phyloP scores from a whole-genome alignment of 2,888 invertebrate genomes.

The Barypeithes pellucidus region DNA sequence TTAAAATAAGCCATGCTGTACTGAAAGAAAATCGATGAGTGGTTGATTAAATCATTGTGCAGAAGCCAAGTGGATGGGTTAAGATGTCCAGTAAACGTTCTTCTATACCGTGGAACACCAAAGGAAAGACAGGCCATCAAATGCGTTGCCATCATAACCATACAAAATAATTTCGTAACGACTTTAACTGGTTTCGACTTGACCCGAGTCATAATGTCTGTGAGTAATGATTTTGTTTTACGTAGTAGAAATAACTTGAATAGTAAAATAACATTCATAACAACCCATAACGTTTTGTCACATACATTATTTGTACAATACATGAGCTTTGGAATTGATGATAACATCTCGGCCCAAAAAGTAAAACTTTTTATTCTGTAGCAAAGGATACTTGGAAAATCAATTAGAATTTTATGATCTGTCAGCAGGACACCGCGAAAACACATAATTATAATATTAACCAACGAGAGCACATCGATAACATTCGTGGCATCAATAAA shows the following conservation, averaged over 20 bases:
- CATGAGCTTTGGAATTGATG: slow-evolving; percentile 37
- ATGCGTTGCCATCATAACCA: slow-evolving; percentile 39
- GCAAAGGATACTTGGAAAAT: slow-evolving; percentile 25
- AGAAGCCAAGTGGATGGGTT: slow-evolving; percentile 16
- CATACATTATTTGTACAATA: slow-evolving; percentile 21
- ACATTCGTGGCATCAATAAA: background rate
- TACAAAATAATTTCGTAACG: slow-evolving; percentile 10
- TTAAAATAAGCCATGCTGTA: slow-evolving; percentile 51
- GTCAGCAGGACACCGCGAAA: slow-evolving; percentile 19
- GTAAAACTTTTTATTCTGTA: slow-evolving; percentile 22
- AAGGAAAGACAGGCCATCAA: slow-evolving; percentile 49
- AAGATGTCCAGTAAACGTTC: background rate
- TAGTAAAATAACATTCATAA: background rate
- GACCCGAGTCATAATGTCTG: background rate
- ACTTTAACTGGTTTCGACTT: background rate
- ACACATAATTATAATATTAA: slow-evolving; percentile 21
- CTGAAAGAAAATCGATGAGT: background rate
- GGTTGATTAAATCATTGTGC: background rate
- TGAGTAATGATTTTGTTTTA: slow-evolving; percentile 17
- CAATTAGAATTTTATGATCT: background rate
- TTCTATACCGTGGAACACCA: slow-evolving; percentile 42
- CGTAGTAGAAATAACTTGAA: slow-evolving; percentile 11
- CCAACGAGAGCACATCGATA: slow-evolving; percentile 31
- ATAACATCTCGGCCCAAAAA: slow-evolving; percentile 44
- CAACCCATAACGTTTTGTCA: background rate